Conservation (phyloP, 2,113 vertebrate species). For the Barnardius zonarius region DNA sequence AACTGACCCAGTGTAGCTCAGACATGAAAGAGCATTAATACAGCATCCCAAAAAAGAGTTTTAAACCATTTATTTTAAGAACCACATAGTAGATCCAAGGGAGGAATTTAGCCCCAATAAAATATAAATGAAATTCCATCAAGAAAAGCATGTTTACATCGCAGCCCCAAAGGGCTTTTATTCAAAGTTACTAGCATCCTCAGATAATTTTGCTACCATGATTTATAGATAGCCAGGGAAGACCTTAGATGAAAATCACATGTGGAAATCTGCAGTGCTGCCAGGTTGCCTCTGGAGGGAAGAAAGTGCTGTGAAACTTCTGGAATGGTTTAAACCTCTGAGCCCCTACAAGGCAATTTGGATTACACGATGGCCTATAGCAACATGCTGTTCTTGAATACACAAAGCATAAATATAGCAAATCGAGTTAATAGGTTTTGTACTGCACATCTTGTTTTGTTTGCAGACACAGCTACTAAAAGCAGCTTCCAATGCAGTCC, state of each 20-base stretch:
- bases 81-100: neutral
- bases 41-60: neutral
- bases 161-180: neutral
- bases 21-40: neutral
- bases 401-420: constrained; percentile 54
- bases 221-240: constrained; percentile 5
- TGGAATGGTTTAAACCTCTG: constrained; percentile 43
- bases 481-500: neutral
- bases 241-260: constrained; percentile 48
- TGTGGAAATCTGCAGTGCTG: constrained; percentile 36
- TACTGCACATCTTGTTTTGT: constrained; percentile 51
- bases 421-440: constrained; percentile 50
- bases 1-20: neutral
- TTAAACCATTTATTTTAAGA: constrained; percentile 16
- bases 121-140: constrained; percentile 13
- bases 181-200: neutral
- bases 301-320: constrained; percentile 52
- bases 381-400: constrained; percentile 56
- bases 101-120: neutral
- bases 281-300: constrained; percentile 51
- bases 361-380: constrained; percentile 37
- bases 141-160: neutral
- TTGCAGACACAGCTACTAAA: constrained; percentile 39
- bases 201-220: constrained; percentile 14
- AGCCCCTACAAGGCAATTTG: constrained; percentile 55